Evolutionary conservation across 2,888 invertebrate genomes (phyloP).

Genomic region (Mantis religiosa): DNA sequence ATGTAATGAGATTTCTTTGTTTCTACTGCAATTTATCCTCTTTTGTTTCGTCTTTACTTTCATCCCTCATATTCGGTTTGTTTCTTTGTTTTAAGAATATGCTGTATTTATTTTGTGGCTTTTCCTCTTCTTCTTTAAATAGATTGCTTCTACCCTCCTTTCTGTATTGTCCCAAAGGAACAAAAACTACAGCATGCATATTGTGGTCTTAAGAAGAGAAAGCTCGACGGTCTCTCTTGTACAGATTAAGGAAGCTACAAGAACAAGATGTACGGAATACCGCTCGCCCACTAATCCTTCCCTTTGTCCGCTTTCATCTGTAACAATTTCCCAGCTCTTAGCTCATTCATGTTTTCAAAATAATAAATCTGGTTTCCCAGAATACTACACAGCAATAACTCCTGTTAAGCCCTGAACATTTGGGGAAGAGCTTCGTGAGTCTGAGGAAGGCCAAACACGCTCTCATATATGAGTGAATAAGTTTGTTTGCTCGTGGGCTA

Average conservation of each 20-base stretch:
- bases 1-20: no score
- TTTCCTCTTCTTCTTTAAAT: no score
- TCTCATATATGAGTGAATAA: background rate
- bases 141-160: background rate
- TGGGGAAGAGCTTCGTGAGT: background rate
- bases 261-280: background rate
- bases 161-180: background rate
- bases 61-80: no score
- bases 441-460: background rate
- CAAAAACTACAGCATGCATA: background rate
- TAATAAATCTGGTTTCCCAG: background rate
- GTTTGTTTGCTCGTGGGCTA: background rate
- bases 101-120: no score
- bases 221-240: background rate
- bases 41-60: no score
- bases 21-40: no score
- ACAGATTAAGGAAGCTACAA: background rate
- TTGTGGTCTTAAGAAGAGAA: background rate
- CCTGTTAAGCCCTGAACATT: background rate
- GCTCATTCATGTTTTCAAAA: background rate
- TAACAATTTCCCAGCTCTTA: background rate
- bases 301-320: background rate
- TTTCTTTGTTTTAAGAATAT: no score
- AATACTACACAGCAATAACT: background rate
- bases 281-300: background rate